phyloP scores from a whole-genome alignment of 2,113 vertebrate genomes.

The Gadus chalcogrammus region DNA sequence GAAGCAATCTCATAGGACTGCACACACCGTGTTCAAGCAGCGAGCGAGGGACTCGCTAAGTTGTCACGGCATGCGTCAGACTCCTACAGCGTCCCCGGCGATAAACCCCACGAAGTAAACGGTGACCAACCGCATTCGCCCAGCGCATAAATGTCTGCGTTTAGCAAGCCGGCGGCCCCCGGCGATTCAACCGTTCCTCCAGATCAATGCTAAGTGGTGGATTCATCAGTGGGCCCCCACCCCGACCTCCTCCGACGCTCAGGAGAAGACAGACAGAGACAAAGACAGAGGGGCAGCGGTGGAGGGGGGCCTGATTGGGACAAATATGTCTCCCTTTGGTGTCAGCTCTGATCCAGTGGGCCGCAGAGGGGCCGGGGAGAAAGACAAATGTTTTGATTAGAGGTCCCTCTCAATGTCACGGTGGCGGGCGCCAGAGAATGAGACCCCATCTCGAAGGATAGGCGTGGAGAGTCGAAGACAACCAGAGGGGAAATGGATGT shows the following conservation, averaged over 20 bases:
- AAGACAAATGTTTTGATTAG: conserved; percentile 81
- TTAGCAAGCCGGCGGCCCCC: conserved; percentile 24
- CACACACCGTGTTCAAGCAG: no score
- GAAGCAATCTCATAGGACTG: no score
- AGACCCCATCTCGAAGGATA: conserved; percentile 59
- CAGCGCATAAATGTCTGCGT: conserved; percentile 59
- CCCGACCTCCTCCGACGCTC: no score
- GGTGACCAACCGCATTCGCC: neutral
- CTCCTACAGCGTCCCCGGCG: no score
- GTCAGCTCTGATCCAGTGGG: conserved; percentile 72
- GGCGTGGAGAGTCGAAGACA: conserved; percentile 53
- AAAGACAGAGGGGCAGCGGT: no score
- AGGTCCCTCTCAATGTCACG: conserved; percentile 71
- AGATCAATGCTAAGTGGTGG: conserved; percentile 77
- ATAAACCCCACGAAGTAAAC: no score
- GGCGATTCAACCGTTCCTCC: conserved; percentile 55
- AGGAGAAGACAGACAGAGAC: no score
- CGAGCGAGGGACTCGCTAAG: no score
- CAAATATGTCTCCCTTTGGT: conserved; percentile 70
- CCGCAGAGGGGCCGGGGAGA: conserved; percentile 59
- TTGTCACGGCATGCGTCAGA: no score
- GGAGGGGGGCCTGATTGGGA: conserved; percentile 72
- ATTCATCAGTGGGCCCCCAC: conserved; percentile 73
- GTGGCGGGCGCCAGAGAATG: conserved; percentile 58
- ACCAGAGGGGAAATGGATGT: conserved; percentile 61